Evolutionary conservation across 2,888 invertebrate species (phyloP), one percentile per base, ranked within the genome.

Genomic region (Heliconius aoede): DNA sequence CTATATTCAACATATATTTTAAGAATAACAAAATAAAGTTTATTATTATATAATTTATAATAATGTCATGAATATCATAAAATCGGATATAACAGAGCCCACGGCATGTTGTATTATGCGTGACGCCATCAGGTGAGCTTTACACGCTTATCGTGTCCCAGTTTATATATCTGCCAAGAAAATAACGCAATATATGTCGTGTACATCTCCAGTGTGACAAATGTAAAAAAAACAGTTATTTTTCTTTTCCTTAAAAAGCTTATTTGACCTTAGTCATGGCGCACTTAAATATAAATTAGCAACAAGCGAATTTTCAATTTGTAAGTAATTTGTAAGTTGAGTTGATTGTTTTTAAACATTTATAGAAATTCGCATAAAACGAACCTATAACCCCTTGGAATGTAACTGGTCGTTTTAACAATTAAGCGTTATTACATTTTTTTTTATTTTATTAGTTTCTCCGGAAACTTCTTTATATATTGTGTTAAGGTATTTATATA

Each of bases 11-110:
- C 55, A 55, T 55, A 55, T n/a, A n/a, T 9, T 8, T 8, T n/a
- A 55, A 55, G 8, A n/a, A 55, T n/a, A 55, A 55, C 21, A 55
- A 55, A 46, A 18, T 46, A 18, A 46, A n/a, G 55, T 9, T 55
- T 55, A 55, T n/a, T n/a, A 55, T n/a, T n/a, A n/a, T n/a, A n/a
- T 55, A 55, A n/a, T 55, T n/a, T 55, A 55, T 55, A 55, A 55
- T 55, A n/a, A n/a, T n/a, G 55, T n/a, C 55, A 55, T 21, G n/a
- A 55, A 55, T 55, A 55, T 55, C 55, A n/a, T 55, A 55, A 55
- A 55, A n/a, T n/a, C 9, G n/a, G 21, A 36, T 13, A 32, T 58
- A 28, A 55, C 21, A 55, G 21, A 55, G 55, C 55, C 55, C n/a
- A 55, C 21, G n/a, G 55, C 55, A 9, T 55, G 55, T 55, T 0